Base-by-base conservation (phyloP, 2,113 vertebrate species). In the Sciurus niger region DNA sequence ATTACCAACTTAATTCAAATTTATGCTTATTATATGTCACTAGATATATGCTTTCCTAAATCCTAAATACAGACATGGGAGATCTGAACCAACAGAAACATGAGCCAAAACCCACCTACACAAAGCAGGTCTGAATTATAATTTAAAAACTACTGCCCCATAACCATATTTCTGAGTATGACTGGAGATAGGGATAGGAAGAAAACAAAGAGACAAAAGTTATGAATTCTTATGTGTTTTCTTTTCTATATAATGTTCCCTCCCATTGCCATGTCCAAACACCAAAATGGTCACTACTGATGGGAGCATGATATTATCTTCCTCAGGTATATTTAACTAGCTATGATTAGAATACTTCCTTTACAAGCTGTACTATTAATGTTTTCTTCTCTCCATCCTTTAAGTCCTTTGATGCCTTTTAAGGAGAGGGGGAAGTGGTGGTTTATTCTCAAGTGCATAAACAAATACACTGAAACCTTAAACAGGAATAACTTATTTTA, bases 371-470 rank as follows among this genome's bases (percentile, higher is more conserved):
- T 70, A 65, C 32, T 92, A 13, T 37, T 77, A 79, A 68, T 79
- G 28, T 86, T 86, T 90, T 95, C 55, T 43, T 85, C 18, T 79
- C 73, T 95, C 48, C 58, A 51, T 1, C 73, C 46, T 90, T 95
- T 58, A 95, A 40, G 80, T 94, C 72, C 34, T 93, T 86, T 43
- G 93, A n/a, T 87, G 94, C 72, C 30, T 94, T 89, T 55, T 43
- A 51, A 70, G 48, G 48, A 4, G 20, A 28, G n/a, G 16, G 20
- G 24, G 24, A 1, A 9, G n/a, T 72, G 20, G 12, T 65, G 17
- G 10, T 89, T 93, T 67, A 89, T 17, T 88, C 37, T 88, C 40
- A 96, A 93, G 84, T 80, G 60, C n/a, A 90, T 53, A 72, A 32
- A 95, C 77, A 80, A 2, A 70, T 43, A 87, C 8, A 91, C 20